Conservation (phyloP, 2,113 vertebrate species). For the Notechis scutatus region DNA sequence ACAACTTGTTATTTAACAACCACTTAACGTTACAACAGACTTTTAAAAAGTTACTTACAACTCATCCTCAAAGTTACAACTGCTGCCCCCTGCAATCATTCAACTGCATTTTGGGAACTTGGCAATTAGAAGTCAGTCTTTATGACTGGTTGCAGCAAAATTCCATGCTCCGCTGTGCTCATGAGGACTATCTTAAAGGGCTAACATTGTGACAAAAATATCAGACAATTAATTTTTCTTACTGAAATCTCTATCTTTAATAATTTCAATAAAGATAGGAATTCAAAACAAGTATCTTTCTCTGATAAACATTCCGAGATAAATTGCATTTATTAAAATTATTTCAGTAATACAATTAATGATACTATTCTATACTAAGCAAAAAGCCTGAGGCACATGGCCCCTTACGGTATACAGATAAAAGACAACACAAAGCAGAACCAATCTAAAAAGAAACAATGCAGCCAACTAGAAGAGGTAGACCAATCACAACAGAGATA, state of each 20-base stretch:
- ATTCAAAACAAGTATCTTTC: neutral
- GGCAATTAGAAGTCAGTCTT: no score
- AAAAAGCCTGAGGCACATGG: neutral
- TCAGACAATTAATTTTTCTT: slow-evolving; percentile 6
- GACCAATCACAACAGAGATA: neutral
- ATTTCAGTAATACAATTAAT: neutral
- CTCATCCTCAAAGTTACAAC: no score
- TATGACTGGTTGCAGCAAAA: neutral
- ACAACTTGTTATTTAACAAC: no score
- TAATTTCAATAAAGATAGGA: neutral
- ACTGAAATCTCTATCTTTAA: neutral
- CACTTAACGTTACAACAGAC: no score
- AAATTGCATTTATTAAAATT: neutral
- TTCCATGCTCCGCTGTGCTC: neutral
- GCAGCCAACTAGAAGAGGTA: neutral
- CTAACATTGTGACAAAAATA: slow-evolving; percentile 26
- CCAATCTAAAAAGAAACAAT: neutral
- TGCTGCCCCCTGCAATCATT: no score
- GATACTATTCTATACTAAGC: neutral
- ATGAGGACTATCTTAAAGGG: neutral
- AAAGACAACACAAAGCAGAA: neutral
- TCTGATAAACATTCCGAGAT: no score
- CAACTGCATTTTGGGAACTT: no score
- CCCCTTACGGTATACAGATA: neutral
- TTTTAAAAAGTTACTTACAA: no score